Base-by-base conservation (phyloP, 92 coral and sea anemone genomes). In the Epizoanthus rinbou region DNA sequence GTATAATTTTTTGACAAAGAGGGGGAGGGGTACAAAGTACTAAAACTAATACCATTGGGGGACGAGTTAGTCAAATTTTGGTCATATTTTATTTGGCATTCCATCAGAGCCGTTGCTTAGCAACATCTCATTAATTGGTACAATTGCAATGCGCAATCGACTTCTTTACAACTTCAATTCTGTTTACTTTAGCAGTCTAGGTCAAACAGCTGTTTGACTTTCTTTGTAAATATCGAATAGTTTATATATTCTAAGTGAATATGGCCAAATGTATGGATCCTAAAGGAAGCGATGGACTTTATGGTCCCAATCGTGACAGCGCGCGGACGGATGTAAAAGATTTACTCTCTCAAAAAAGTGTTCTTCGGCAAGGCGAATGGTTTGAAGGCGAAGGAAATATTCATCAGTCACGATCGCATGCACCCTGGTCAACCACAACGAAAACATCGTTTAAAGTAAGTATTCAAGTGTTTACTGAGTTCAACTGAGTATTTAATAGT, bases 311-410 rank as follows among this genome's bases (percentile, higher is more conserved):
- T 57, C 88, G 97, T 69, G 57, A 83, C 24, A 93, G 88, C 80
- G 94, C 97, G 68, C 82, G 62, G 39, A 91, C 91, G 37, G 90
- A 76, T 23, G 88, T 95, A 60, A 93, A 92, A 87, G 89, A 95
- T 45, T 71, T 93, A 19, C 85, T 91, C 50, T 53, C 85, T 35
- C 91, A 86, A 65, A 92, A 89, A 57, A 87, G 81, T 79, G 93
- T 95, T 28, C 87, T 95, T 43, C 91, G 89, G 64, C 70, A 87
- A 68, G 95, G 94, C 73, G 95, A 89, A 33, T 95, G 94, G 97
- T 52, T 86, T 62, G 52, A 62, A 0, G 75, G 81, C 17, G 50
- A 57, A 33, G 50, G 11, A 57, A 39, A 39, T 28, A 18, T 33
- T 15, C 62, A 70, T 14, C 80, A 57, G 54, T 85, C 79, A 37